These are phyloP conservation scores for Amorpha juglandis DNA, from an alignment of 2,888 invertebrate species.

Conservation along the genomic window DNA sequence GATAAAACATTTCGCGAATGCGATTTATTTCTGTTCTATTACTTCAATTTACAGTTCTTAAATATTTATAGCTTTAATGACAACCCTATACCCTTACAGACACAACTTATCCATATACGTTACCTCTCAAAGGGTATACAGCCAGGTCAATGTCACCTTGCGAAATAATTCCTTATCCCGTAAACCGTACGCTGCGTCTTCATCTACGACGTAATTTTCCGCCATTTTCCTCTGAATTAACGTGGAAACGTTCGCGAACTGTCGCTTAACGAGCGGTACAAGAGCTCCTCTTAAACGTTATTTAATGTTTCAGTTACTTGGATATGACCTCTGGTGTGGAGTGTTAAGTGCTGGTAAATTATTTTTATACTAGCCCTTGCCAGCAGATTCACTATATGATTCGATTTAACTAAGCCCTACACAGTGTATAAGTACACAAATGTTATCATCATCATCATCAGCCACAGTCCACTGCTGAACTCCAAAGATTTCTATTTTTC, in stretches of 20 bases:
- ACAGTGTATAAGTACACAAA: too few relatives aligned
- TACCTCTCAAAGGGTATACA: background rate
- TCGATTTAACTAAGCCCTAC: too few relatives aligned
- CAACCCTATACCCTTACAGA: background rate
- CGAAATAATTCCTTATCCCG: conserved; percentile 31
- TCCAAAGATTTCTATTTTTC: too few relatives aligned
- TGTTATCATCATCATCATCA: too few relatives aligned
- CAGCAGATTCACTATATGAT: too few relatives aligned
- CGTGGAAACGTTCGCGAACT: conserved; percentile 40
- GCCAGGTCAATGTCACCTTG: background rate
- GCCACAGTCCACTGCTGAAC: too few relatives aligned
- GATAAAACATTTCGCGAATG: too few relatives aligned
- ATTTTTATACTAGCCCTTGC: background rate
- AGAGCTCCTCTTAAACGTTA: conserved; percentile 25
- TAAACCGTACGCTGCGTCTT: conserved; percentile 35
- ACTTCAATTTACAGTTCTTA: too few relatives aligned
- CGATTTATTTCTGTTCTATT: too few relatives aligned
- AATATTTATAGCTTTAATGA: background rate
- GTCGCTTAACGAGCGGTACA: conserved; percentile 40
- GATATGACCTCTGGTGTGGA: background rate
- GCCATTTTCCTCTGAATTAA: conserved; percentile 36
- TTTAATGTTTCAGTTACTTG: conserved; percentile 3
- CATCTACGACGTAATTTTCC: conserved; percentile 46
- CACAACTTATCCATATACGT: background rate
- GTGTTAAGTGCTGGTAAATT: background rate